Percentiles rank a stretch among this genome's conserved stretches.
These are phyloP conservation scores for Zosterops hypoxanthus DNA, from an alignment of 2,113 vertebrate genomes.

Conservation along the genomic window DNA sequence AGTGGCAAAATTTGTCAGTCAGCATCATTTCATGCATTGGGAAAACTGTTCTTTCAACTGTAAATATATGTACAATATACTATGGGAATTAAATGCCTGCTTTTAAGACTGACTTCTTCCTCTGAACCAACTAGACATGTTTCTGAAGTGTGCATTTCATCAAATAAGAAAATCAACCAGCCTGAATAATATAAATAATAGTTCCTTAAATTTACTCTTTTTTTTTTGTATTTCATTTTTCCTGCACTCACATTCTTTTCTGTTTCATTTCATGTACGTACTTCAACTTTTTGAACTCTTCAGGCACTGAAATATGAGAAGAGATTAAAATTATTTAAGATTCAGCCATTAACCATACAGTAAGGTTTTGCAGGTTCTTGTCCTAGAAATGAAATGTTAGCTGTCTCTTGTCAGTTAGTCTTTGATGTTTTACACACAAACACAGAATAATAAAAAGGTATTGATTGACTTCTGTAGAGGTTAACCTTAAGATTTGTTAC, in stretches of 20 bases:
- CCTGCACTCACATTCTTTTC: not conserved
- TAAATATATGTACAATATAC: not conserved
- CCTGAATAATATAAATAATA: not conserved
- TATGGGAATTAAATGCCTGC: not conserved
- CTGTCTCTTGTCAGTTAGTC: conserved; percentile 43
- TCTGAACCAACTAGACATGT: not conserved
- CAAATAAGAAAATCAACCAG: not conserved
- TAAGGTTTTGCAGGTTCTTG: not conserved
- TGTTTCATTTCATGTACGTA: not conserved
- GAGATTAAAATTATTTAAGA: conserved; percentile 14
- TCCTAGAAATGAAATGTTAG: conserved; percentile 53
- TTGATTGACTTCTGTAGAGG: conserved; percentile 60
- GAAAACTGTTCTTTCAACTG: not conserved
- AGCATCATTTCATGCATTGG: not conserved
- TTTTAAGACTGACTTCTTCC: not conserved
- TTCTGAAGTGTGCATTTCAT: conserved; percentile 9
- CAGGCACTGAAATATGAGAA: not conserved
- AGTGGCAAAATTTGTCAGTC: not conserved
- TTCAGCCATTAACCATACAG: not conserved
- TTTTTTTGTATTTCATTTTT: not conserved
- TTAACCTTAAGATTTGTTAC: conserved; percentile 65
- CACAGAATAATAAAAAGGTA: conserved; percentile 63
- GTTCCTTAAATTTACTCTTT: not conserved
- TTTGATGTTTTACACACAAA: conserved; percentile 50
- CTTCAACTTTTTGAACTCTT: not conserved